phyloP scores from a whole-genome alignment of 2,113 vertebrate species.

The Condylura cristata region DNA sequence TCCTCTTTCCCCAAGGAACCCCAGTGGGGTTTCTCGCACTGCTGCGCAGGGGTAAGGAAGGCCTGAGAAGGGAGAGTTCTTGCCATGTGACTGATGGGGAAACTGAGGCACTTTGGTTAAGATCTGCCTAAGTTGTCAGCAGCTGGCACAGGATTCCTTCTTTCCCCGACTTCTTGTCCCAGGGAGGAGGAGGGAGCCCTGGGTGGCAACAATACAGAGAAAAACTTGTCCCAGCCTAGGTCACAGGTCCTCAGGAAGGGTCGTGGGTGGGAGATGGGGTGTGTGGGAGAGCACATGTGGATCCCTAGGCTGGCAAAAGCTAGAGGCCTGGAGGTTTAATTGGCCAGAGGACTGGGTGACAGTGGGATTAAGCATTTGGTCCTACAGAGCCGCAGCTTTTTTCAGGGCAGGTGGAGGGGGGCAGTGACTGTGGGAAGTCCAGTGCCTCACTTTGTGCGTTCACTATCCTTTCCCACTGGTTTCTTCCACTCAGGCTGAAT shows the following conservation, averaged over 20 bases:
- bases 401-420: constrained; percentile 74
- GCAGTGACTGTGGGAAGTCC: constrained; percentile 71
- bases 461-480: constrained; percentile 51
- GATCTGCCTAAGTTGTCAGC: neutral
- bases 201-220: neutral
- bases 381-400: constrained; percentile 66
- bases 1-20: neutral
- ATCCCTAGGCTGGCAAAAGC: neutral
- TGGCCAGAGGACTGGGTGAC: constrained; percentile 30
- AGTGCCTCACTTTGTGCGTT: constrained; percentile 51
- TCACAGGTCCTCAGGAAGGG: neutral
- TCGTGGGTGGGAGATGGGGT: neutral
- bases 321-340: constrained; percentile 34
- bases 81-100: neutral
- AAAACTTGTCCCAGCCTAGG: neutral
- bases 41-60: neutral
- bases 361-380: constrained; percentile 76
- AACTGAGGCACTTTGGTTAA: neutral
- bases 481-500: constrained; percentile 55
- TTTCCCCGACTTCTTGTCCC: neutral
- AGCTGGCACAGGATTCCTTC: neutral
- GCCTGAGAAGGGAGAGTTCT: neutral
- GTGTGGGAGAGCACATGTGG: too few relatives aligned
- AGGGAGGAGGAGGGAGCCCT: neutral
- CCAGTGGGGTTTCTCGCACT: too few relatives aligned